phyloP scores from a whole-genome alignment of 2,113 vertebrate species.

The Maccullochella peelii region DNA sequence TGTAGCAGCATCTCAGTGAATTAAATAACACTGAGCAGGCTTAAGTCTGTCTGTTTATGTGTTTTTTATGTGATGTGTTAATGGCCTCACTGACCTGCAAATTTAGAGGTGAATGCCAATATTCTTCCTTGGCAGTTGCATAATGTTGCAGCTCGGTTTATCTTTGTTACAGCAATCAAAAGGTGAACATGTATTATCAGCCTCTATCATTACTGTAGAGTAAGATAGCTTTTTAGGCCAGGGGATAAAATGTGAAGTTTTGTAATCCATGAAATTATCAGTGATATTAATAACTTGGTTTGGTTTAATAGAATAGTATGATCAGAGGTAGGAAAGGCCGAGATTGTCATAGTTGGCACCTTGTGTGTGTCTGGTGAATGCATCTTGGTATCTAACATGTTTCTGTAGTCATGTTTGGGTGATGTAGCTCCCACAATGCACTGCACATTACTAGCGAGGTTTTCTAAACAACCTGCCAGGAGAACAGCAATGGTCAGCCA shows the following conservation, averaged over 20 bases:
- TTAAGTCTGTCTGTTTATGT: neutral
- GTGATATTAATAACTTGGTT: neutral
- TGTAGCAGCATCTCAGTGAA: neutral
- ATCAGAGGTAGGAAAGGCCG: neutral
- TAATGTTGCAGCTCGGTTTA: constrained; percentile 4
- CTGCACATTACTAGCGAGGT: constrained; percentile 28
- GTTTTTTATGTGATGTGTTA: neutral
- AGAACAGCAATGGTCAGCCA: constrained; percentile 33
- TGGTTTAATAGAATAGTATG: neutral
- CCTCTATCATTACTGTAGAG: neutral
- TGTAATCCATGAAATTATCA: neutral
- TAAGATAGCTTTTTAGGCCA: neutral
- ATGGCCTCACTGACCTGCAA: neutral
- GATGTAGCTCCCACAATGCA: constrained; percentile 36
- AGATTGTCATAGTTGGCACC: neutral
- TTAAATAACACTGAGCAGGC: neutral
- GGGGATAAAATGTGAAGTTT: neutral
- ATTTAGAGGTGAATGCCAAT: neutral
- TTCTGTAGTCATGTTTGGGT: constrained; percentile 24
- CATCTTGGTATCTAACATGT: neutral
- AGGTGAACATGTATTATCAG: too few relatives aligned
- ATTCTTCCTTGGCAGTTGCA: constrained; percentile 3
- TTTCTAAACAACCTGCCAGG: constrained; percentile 42
- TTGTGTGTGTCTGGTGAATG: neutral
- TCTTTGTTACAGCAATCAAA: neutral